Base-by-base conservation (phyloP, 2,888 invertebrate genomes). In the Monoplex corrugatus region DNA sequence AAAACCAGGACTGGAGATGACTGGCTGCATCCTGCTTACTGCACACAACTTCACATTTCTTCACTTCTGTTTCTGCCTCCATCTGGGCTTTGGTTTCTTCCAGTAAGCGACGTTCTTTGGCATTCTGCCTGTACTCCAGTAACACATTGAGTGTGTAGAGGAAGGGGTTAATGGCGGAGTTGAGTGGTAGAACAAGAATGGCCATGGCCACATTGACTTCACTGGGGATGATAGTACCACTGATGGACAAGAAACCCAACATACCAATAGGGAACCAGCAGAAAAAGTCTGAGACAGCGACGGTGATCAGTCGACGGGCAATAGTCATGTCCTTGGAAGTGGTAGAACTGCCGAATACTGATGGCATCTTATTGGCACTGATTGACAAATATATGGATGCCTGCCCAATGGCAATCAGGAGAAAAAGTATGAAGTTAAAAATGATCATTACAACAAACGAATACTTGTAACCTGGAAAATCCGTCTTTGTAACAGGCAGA, bases 381-480 rank as follows among this genome's bases (percentile, higher is more conserved):
- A 93, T 93, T 0, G 93, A 93, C 35, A 91, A 91, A 89, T 95
- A 96, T 92, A 96, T 95, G 63, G 94, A 93, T 32, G 91, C 63
- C 91, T 96, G 96, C 8, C 94, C 94, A 0, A 91, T 86, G 8
- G 94, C 94, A 57, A 96, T 95, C 50, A 94, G 87, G 0, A 95
- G 35, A 91, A 96, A 95, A 23, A 89, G 57, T 35, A 57, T 68
- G 82, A 88, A 32, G 87, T 88, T 63, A 86, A 90, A 28, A 38
- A 38, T 91, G 45, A 90, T 90, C 13, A 90, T 88, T 8, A 90
- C 80, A 32, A 85, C 68, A 40, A 90, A 90, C 38, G 88, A 78
- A 63, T 90, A 90, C 8, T 78, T 63, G 38, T 88, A 82, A 8
- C 90, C 90, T 0, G 90, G 86, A 50, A 88, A 90, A 28, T 75